Percentiles rank a stretch among this genome's conserved stretches.
These are phyloP conservation scores for Diorhabda elongata DNA, from an alignment of 1,140 invertebrate species.

Conservation along the genomic window DNA sequence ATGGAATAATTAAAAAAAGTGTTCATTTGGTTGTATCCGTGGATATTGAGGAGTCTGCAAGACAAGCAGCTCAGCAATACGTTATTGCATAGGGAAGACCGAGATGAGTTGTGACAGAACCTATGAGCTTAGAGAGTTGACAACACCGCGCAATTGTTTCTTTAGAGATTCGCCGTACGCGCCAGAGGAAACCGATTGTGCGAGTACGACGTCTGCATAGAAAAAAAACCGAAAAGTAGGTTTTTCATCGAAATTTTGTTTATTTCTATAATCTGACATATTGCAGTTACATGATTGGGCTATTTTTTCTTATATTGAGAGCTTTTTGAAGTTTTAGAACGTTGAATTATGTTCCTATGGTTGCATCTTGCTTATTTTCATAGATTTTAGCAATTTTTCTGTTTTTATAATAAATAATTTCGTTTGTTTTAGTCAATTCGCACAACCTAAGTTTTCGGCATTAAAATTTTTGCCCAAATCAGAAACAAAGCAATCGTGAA, in stretches of 20 bases:
- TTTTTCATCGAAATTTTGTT: neutral
- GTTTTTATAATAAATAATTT: neutral
- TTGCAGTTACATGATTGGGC: neutral
- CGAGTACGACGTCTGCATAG: neutral
- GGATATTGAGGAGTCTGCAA: too few relatives aligned
- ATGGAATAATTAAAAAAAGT: too few relatives aligned
- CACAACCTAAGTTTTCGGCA: neutral
- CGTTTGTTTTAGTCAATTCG: neutral
- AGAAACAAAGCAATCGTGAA: conserved; percentile 10
- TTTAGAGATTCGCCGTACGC: neutral
- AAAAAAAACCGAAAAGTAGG: neutral
- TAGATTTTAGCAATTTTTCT: neutral
- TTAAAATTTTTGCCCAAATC: conserved; percentile 10
- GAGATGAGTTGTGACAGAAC: neutral
- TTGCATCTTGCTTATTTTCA: neutral
- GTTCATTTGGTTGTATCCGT: too few relatives aligned
- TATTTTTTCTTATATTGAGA: neutral
- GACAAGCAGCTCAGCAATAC: too few relatives aligned
- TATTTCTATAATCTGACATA: neutral
- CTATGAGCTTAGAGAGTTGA: neutral
- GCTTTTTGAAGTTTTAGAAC: neutral
- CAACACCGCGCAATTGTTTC: neutral
- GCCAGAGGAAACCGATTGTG: neutral
- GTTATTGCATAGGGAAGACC: neutral
- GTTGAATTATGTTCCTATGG: neutral